These are phyloP conservation scores for Elephas maximus DNA, from an alignment of 2,113 vertebrate genomes.

Conservation along the genomic window DNA sequence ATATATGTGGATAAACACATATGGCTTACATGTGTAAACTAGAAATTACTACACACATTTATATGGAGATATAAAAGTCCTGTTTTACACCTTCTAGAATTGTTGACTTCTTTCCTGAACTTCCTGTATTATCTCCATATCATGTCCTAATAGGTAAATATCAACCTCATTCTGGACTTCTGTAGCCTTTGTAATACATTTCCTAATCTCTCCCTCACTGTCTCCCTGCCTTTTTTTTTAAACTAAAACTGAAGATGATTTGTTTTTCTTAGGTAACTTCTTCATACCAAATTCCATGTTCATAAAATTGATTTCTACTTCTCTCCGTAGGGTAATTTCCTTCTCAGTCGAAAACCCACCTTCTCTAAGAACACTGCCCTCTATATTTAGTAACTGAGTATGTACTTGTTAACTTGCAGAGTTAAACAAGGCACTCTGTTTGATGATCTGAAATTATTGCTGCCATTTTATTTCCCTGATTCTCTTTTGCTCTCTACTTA, in stretches of 20 bases:
- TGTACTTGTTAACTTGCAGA: neutral
- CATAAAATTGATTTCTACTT: conserved; percentile 13
- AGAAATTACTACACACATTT: neutral
- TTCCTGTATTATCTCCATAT: neutral
- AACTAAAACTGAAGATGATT: neutral
- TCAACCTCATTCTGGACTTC: neutral
- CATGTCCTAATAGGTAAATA: neutral
- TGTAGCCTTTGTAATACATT: neutral
- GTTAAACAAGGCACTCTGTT: neutral
- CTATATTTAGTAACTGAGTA: neutral
- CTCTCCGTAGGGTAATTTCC: neutral
- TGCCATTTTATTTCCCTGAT: neutral
- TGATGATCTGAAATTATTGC: neutral
- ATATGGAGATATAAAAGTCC: conserved; percentile 28
- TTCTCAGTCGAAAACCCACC: neutral
- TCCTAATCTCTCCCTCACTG: neutral
- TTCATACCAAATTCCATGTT: neutral
- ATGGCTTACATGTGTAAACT: neutral
- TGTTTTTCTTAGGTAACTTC: neutral
- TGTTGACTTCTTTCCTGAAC: neutral
- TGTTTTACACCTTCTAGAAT: neutral
- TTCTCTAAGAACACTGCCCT: neutral
- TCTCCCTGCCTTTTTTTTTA: neutral
- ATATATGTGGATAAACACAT: neutral
- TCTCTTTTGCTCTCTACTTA: conserved; percentile 36